These are phyloP conservation scores for Synanthedon tipuliformis DNA, from an alignment of 2,888 invertebrate species.

Conservation along the genomic window DNA sequence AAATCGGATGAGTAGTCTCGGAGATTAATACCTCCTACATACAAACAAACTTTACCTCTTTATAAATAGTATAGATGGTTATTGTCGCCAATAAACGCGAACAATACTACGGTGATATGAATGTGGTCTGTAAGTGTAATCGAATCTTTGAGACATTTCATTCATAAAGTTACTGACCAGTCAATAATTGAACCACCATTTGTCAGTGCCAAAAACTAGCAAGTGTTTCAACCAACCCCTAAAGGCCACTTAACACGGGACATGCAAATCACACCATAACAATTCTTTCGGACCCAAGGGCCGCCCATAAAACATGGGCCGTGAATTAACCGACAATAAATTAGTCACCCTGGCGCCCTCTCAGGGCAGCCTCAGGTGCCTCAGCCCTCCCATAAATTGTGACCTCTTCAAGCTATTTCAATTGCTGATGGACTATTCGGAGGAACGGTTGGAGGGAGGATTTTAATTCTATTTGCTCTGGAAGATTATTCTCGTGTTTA, in stretches of 20 bases:
- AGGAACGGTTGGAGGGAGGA: not conserved
- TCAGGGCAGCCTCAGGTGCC: constrained; percentile 29
- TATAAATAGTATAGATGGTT: too few relatives aligned
- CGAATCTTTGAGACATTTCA: not conserved
- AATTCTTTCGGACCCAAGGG: constrained; percentile 38
- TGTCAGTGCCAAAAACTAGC: constrained; percentile 9
- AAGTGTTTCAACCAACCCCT: constrained; percentile 9
- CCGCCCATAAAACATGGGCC: constrained; percentile 30
- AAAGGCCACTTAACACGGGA: constrained; percentile 32
- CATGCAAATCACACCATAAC: constrained; percentile 57
- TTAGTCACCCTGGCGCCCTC: constrained; percentile 28
- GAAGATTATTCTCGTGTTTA: not conserved
- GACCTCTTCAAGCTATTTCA: constrained; percentile 20
- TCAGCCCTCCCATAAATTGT: constrained; percentile 33
- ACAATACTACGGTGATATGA: too few relatives aligned
- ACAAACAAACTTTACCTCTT: too few relatives aligned
- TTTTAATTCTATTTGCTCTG: not conserved
- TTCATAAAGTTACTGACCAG: not conserved
- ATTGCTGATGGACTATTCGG: constrained; percentile 10
- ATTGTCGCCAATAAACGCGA: too few relatives aligned
- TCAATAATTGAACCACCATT: not conserved
- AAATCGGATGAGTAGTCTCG: too few relatives aligned
- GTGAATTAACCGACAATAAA: constrained; percentile 52
- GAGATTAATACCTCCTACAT: too few relatives aligned
- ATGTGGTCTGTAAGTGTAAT: too few relatives aligned